Evolutionary conservation across 2,888 invertebrate species (phyloP), one percentile per base, ranked within the genome.

Genomic region (Halictus ligatus): DNA sequence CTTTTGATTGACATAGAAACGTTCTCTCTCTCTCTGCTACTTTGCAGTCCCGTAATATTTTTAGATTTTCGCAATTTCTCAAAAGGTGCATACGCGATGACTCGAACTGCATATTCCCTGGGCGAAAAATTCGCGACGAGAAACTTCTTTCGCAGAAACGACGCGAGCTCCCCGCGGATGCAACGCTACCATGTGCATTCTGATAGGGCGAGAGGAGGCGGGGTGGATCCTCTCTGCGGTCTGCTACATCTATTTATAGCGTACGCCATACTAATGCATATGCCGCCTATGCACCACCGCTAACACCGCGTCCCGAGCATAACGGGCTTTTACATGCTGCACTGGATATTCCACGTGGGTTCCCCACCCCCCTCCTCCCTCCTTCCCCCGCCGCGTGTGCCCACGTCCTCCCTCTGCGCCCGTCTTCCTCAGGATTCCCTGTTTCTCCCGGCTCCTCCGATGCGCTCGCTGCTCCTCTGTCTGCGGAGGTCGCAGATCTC

Each of bases 221-320:
- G 91, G 88, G 80, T 85, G 80, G 85, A 79, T 90, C 83, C 58
- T 89, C 89, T 89, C 88, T 89, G 92, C 86, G 92, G 92, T 91
- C 89, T 92, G 90, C 88, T 91, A 90, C 81, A 83, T 91, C 92
- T 92, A 92, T 92, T 92, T 92, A 92, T 92, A 92, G 90, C 90
- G 72, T 86, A 73, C 87, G 80, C 86, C 87, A 89, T 91, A 88
- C 85, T 87, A 90, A 91, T 87, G 89, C 87, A 85, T 87, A 87
- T 81, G 83, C 80, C 80, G 81, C 80, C 84, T 85, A 83, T 87
- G 84, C 84, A 71, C 85, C 83, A 40, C 82, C 82, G 85, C 80
- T 83, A 85, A 80, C 75, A 71, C 73, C 75, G 69, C 88, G 84
- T 83, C 86, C 83, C 87, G 75, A 85, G 91, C 85, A 91, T 92